Evolutionary conservation across 2,797 vertebrate species (phyloP).

Genomic region (Rhinoraja longicauda): DNA sequence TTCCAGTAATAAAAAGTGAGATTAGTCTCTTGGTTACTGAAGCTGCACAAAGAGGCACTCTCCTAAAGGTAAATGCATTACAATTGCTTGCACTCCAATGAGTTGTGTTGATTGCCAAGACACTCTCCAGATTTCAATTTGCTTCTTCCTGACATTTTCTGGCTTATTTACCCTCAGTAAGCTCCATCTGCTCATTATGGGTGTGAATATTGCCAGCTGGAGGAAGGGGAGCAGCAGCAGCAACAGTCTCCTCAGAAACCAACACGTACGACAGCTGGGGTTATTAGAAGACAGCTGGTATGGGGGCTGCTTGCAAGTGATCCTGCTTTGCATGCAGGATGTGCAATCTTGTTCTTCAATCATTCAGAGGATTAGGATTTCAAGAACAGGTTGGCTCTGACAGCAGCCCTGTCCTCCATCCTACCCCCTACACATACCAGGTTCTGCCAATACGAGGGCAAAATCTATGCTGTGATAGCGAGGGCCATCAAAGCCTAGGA

Average conservation of each 20-base stretch:
- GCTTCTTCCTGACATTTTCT: slow-evolving; percentile 1
- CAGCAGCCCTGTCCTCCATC: neutral
- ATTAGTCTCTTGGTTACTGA: neutral
- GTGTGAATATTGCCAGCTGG: slow-evolving; percentile 22
- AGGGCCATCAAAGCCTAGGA: too few species aligned
- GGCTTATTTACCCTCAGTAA: neutral
- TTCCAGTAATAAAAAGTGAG: neutral
- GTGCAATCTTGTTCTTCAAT: neutral
- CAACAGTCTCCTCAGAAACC: neutral
- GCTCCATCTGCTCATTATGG: slow-evolving; percentile 11
- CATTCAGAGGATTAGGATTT: neutral
- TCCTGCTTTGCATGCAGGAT: neutral
- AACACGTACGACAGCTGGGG: neutral
- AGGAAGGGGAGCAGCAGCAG: neutral
- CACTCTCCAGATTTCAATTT: neutral
- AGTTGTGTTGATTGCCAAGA: neutral
- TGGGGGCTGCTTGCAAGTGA: neutral
- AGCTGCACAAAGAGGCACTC: neutral
- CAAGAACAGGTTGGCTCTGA: neutral
- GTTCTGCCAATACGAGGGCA: too few species aligned
- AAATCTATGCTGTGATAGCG: neutral
- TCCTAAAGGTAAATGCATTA: neutral
- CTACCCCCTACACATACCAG: neutral
- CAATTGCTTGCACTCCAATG: neutral
- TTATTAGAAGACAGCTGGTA: slow-evolving; percentile 6